phyloP scores from a whole-genome alignment of 2,888 invertebrate species.

The Agriotes lineatus region DNA sequence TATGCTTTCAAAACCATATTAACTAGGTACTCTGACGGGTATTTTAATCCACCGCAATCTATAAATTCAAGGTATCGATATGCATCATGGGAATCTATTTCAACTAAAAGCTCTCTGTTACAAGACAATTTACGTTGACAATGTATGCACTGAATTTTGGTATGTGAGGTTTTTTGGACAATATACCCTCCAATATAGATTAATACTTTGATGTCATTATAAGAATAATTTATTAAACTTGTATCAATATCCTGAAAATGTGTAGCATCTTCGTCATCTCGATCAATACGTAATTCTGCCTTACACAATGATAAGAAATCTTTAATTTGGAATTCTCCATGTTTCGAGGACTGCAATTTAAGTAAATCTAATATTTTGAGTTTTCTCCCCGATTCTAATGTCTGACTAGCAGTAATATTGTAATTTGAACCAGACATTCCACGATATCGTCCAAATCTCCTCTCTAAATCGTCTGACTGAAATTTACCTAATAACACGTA shows the following conservation, averaged over 20 bases:
- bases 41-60: background rate
- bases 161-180: background rate
- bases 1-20: background rate
- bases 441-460: constrained; percentile 6
- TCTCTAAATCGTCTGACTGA: constrained; percentile 11
- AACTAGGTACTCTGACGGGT: background rate
- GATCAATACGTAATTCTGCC: too few species aligned
- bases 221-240: background rate
- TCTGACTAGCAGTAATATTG: background rate
- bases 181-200: background rate
- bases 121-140: background rate
- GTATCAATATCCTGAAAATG: background rate
- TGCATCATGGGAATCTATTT: background rate
- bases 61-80: background rate
- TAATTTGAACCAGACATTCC: constrained; percentile 4
- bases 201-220: background rate
- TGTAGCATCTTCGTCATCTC: background rate
- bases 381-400: constrained; percentile 3
- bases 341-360: background rate
- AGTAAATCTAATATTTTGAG: background rate
- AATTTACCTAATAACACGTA: constrained; percentile 16
- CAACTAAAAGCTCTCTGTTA: background rate
- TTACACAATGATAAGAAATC: background rate
- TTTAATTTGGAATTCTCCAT: background rate
- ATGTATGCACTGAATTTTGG: background rate